These are phyloP conservation scores for Drosophila koepferae DNA, from an alignment of 2,888 invertebrate species.

Conservation along the genomic window DNA sequence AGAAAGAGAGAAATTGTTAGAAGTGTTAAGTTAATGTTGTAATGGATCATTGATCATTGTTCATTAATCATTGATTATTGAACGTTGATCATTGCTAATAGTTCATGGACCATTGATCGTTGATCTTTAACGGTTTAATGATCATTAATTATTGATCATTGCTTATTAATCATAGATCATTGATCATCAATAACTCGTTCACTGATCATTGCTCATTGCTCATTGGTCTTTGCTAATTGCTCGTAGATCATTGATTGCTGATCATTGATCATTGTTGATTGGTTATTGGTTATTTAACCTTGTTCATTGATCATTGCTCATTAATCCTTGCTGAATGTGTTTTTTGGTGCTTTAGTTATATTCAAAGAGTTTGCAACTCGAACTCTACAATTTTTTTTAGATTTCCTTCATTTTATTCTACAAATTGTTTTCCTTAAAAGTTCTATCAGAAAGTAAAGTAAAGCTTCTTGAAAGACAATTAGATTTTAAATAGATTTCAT, in stretches of 20 bases:
- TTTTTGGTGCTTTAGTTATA: not conserved
- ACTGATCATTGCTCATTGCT: no score
- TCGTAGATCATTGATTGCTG: not conserved
- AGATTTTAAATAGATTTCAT: not conserved
- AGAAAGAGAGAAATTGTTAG: slow-evolving; percentile 2
- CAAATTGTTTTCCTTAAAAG: not conserved
- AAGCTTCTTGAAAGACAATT: not conserved
- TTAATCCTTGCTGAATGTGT: not conserved
- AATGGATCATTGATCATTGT: not conserved
- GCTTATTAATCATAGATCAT: not conserved
- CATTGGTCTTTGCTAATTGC: not conserved
- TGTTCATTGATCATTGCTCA: not conserved
- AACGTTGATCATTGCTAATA: no score
- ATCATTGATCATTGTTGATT: not conserved
- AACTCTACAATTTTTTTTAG: no score
- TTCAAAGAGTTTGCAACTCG: no score
- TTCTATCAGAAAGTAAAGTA: not conserved
- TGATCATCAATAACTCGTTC: not conserved
- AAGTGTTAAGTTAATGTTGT: not conserved
- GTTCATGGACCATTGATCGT: no score
- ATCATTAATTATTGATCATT: not conserved
- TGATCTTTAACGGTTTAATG: no score
- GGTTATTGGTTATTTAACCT: not conserved
- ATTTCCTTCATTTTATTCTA: not conserved
- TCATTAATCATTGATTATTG: not conserved